Base-by-base conservation (phyloP, 2,113 vertebrate species). In the Menura novaehollandiae region DNA sequence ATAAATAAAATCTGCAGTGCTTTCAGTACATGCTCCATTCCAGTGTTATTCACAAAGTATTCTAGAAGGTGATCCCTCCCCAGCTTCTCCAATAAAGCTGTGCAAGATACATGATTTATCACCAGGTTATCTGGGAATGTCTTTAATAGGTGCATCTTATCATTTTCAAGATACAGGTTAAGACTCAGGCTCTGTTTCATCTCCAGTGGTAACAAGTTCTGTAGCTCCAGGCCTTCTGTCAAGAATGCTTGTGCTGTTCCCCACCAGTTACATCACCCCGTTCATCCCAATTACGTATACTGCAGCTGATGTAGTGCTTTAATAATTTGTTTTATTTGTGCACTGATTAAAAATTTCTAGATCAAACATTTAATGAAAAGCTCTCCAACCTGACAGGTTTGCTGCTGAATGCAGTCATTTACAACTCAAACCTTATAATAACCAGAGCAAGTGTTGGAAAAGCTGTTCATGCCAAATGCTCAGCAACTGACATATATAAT, bases 321-420 rank as follows among this genome's bases (percentile, higher is more conserved):
- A 97, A 96, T 96, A 92, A 95, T 96, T 96, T 96, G 88, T 91
- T 96, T 96, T 96, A 96, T 95, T 95, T 96, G 90, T 96, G 93
- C 73, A 84, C 91, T 96, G 96, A 97, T 96, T 97, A 93, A 96
- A 96, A 96, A 91, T 64, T 94, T 96, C 80, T 95, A 93, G 88
- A 96, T 97, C 96, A 97, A 97, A 85, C 91, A 93, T 94, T 94
- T 94, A 96, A 96, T 93, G 92, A 96, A 96, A 97, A 95, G 77
- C 66, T 89, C 86, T 93, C 80, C 88, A 95, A 33, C 74, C 90
- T 77, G 90, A 93, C 95, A 68, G 89, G 79, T 89, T 94, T 91
- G 95, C 69, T 80, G 93, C 91, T 95, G 92, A 97, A 97, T 96
- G 94, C 86, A 89, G 89, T 88, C 92, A 97, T 95, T 96, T 95